These are phyloP conservation scores for Drosophila simulans DNA, from an alignment of 1,140 invertebrate species.

Conservation along the genomic window DNA sequence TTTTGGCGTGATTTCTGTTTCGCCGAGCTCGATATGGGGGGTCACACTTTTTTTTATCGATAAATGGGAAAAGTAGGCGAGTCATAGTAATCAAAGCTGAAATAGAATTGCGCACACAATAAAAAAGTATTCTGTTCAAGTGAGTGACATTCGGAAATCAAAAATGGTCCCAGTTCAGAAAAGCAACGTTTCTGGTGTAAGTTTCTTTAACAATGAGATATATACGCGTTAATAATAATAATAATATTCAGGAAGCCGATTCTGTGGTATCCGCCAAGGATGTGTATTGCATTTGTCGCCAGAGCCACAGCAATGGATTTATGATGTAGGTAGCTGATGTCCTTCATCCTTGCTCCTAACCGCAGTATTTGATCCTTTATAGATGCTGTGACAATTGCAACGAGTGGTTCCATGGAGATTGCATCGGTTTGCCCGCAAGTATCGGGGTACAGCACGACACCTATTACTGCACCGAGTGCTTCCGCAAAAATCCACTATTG, in stretches of 20 bases:
- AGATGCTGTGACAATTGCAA: background rate
- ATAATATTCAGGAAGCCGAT: too few relatives aligned
- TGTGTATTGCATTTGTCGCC: background rate
- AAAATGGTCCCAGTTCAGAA: constrained; percentile 3
- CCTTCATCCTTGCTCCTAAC: background rate
- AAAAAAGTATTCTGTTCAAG: constrained; percentile 2
- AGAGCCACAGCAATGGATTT: background rate
- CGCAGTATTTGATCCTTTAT: background rate
- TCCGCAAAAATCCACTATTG: background rate
- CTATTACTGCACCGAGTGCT: background rate
- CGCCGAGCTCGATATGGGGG: constrained; percentile 15
- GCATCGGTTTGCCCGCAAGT: background rate
- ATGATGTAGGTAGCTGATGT: constrained; percentile 16
- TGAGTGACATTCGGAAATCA: background rate
- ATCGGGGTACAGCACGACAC: background rate
- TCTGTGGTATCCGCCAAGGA: background rate
- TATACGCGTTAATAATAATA: background rate
- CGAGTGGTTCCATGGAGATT: background rate
- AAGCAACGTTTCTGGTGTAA: background rate
- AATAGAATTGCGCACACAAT: background rate
- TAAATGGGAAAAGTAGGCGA: background rate
- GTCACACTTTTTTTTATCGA: constrained; percentile 1
- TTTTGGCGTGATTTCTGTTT: constrained; percentile 20
- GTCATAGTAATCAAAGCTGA: constrained; percentile 8
- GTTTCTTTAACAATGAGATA: background rate